A percentile compares a stretch with the other conserved stretches of the same genome.
These are phyloP conservation scores for Apomyelois bistriatella DNA, from an alignment of 2,888 invertebrate genomes.

Conservation along the genomic window DNA sequence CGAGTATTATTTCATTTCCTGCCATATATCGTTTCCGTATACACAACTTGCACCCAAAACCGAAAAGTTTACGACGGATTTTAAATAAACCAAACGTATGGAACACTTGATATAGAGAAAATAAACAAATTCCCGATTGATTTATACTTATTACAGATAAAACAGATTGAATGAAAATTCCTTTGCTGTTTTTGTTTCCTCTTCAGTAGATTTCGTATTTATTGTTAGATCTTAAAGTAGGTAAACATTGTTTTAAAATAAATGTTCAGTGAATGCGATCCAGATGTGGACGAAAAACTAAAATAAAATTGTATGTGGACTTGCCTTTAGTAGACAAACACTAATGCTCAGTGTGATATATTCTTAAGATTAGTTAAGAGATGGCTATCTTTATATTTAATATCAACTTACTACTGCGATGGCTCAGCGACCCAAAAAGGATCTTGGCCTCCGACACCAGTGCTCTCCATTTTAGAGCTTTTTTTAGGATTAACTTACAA, in stretches of 20 bases:
- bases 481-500: no score
- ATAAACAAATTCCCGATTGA: slow-evolving; percentile 21
- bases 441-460: no score
- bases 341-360: no score
- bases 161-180: slow-evolving; percentile 11
- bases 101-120: slow-evolving; percentile 17
- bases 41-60: neutral
- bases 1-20: neutral
- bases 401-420: no score
- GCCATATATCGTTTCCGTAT: neutral
- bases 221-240: neutral
- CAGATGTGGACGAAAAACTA: slow-evolving; percentile 1
- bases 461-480: no score
- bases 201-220: slow-evolving; percentile 17
- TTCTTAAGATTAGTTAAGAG: no score
- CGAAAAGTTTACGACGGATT: slow-evolving; percentile 16
- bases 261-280: neutral
- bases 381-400: no score
- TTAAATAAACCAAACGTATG: slow-evolving; percentile 10
- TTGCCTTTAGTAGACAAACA: no score
- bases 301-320: neutral
- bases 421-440: no score
- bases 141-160: slow-evolving; percentile 22
- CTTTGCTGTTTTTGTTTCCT: slow-evolving; percentile 16
- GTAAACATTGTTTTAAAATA: neutral